Evolutionary conservation across 1,140 invertebrate genomes (phyloP).

Genomic region (Drosophila ohnishii): DNA sequence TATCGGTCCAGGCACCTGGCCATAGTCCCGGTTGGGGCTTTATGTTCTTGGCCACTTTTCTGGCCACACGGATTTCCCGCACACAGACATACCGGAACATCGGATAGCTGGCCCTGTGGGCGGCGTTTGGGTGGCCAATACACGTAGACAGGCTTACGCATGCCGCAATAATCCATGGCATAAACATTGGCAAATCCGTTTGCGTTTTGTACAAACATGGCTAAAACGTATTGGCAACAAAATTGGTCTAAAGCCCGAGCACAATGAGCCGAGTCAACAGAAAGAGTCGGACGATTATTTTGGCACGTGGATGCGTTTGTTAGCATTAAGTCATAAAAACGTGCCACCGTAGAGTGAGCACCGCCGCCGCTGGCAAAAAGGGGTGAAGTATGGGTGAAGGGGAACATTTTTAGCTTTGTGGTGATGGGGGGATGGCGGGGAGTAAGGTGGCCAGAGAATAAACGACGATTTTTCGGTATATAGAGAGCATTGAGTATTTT

Average conservation of each 20-base stretch:
- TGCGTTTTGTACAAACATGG: slow-evolving; percentile 81
- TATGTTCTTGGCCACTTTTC: slow-evolving; percentile 61
- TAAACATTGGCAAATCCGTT: slow-evolving; percentile 81
- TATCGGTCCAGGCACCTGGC: slow-evolving; percentile 56
- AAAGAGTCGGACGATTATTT: slow-evolving; percentile 78
- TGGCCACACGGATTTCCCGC: slow-evolving; percentile 56
- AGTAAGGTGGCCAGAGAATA: slow-evolving; percentile 2
- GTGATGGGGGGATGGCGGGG: neutral
- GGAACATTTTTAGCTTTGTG: neutral
- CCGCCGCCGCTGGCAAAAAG: slow-evolving; percentile 9
- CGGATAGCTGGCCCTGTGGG: slow-evolving; percentile 9
- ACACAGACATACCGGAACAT: slow-evolving; percentile 22
- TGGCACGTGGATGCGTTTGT: slow-evolving; percentile 80
- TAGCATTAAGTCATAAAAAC: slow-evolving; percentile 82
- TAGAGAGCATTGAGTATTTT: slow-evolving; percentile 36
- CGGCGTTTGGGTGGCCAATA: slow-evolving; percentile 13
- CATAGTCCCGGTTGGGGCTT: slow-evolving; percentile 43
- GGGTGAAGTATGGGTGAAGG: slow-evolving; percentile 18
- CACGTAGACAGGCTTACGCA: slow-evolving; percentile 72
- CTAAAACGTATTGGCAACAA: slow-evolving; percentile 79
- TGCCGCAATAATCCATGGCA: slow-evolving; percentile 79
- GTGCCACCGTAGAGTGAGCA: slow-evolving; percentile 44
- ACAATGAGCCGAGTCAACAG: slow-evolving; percentile 75
- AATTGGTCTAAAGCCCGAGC: slow-evolving; percentile 55
- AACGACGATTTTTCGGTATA: slow-evolving; percentile 35